A percentile compares a stretch with the other conserved stretches of the same genome.
These are phyloP conservation scores for Vulpes lagopus DNA, from an alignment of 2,113 vertebrate genomes.

Conservation along the genomic window DNA sequence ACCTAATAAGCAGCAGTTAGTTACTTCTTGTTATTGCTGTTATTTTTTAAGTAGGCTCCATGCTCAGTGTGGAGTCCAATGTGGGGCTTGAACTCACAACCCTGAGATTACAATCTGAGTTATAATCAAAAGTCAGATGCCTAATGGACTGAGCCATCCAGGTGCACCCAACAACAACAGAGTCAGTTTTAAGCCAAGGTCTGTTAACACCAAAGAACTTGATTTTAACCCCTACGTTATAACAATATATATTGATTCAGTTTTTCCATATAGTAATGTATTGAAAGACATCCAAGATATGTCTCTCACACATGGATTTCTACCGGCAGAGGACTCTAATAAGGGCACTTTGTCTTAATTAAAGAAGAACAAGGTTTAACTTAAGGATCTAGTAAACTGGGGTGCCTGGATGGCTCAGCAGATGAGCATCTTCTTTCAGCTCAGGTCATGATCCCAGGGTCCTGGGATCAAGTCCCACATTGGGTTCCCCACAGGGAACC, in stretches of 20 bases:
- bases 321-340: not conserved
- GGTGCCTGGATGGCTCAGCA: no score
- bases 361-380: conserved; percentile 32
- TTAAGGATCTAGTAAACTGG: not conserved
- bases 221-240: not conserved
- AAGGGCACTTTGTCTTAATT: not conserved
- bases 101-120: not conserved
- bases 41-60: not conserved
- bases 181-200: not conserved
- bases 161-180: not conserved
- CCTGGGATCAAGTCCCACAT: no score
- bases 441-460: no score
- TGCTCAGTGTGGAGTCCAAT: not conserved
- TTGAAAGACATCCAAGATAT: conserved; percentile 17
- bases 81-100: not conserved
- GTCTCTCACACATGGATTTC: not conserved
- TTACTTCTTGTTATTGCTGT: not conserved
- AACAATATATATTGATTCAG: not conserved
- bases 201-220: not conserved
- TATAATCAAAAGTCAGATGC: not conserved
- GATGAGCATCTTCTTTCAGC: no score
- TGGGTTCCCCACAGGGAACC: no score
- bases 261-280: conserved; percentile 26
- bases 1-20: not conserved
- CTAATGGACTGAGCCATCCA: not conserved